Conservation (phyloP, 37 sponge, comb jelly and placozoan genomes). For the Cliona cf. orientalis region DNA sequence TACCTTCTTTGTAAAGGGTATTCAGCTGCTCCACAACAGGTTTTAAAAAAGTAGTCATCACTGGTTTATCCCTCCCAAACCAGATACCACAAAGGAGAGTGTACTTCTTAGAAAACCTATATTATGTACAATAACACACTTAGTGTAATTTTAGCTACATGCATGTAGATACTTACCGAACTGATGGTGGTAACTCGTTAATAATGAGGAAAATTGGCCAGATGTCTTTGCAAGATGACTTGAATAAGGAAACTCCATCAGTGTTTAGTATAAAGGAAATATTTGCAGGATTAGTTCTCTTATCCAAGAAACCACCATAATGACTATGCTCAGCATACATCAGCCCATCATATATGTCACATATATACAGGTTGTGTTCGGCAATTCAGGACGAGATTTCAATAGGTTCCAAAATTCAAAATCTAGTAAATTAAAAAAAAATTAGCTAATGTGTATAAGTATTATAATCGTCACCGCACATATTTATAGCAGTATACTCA, state of each 20-base stretch:
- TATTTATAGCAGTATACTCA: too few species aligned
- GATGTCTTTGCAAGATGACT: slow-evolving; percentile 19
- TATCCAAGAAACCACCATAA: neutral
- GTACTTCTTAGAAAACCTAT: slow-evolving; percentile 20
- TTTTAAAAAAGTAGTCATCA: neutral
- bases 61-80: slow-evolving; percentile 17
- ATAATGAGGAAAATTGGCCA: slow-evolving; percentile 39
- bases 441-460: too few species aligned
- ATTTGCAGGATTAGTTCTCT: slow-evolving; percentile 7
- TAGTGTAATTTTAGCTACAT: neutral
- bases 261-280: slow-evolving; percentile 33
- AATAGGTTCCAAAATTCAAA: slow-evolving; percentile 9
- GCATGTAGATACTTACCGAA: slow-evolving; percentile 8
- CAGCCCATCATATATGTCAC: slow-evolving; percentile 15
- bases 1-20: neutral
- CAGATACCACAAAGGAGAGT: slow-evolving; percentile 14
- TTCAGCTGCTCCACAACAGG: slow-evolving; percentile 12
- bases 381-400: neutral
- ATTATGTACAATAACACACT: neutral
- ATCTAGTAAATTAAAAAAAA: too few species aligned
- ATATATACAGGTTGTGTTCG: neutral
- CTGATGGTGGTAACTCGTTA: slow-evolving; percentile 39
- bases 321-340: neutral
- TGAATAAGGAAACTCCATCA: slow-evolving; percentile 42
- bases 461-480: too few species aligned